phyloP scores from a whole-genome alignment of 2,888 invertebrate species.

The Caenorhabditis afra region DNA sequence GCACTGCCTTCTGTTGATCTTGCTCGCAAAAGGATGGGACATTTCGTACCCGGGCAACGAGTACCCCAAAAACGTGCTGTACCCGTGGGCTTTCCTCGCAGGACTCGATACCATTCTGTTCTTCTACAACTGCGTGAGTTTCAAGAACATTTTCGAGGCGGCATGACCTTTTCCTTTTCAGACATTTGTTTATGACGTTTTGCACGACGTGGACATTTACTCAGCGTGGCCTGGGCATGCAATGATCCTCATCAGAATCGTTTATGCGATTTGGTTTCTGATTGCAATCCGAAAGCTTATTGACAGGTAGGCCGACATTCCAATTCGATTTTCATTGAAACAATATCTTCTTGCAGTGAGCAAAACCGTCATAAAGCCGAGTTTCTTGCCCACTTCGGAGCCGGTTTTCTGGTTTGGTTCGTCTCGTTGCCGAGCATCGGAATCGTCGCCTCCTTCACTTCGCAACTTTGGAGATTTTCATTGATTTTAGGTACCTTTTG shows the following conservation, averaged over 20 bases:
- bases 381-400: constrained; percentile 95
- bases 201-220: constrained; percentile 96
- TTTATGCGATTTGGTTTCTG: constrained; percentile 93
- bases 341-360: constrained; percentile 85
- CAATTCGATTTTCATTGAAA: too few species aligned
- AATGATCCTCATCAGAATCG: constrained; percentile 89
- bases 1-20: constrained; percentile 92
- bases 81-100: constrained; percentile 92
- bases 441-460: constrained; percentile 92
- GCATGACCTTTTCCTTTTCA: constrained; percentile 82
- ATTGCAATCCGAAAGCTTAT: constrained; percentile 87
- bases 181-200: constrained; percentile 93
- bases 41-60: constrained; percentile 82
- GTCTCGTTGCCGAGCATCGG: constrained; percentile 96
- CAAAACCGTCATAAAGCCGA: constrained; percentile 90
- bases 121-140: constrained; percentile 94
- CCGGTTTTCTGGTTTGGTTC: constrained; percentile 97
- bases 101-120: constrained; percentile 92
- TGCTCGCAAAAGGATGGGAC: constrained; percentile 97
- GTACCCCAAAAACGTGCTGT: constrained; percentile 85
- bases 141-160: background rate
- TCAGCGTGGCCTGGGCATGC: constrained; percentile 98
- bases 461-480: constrained; percentile 95
- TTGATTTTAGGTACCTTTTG: constrained; percentile 88
- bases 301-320: constrained; percentile 84